Conservation (phyloP, 2,888 invertebrate species). For the Sminthurinus aureus region DNA sequence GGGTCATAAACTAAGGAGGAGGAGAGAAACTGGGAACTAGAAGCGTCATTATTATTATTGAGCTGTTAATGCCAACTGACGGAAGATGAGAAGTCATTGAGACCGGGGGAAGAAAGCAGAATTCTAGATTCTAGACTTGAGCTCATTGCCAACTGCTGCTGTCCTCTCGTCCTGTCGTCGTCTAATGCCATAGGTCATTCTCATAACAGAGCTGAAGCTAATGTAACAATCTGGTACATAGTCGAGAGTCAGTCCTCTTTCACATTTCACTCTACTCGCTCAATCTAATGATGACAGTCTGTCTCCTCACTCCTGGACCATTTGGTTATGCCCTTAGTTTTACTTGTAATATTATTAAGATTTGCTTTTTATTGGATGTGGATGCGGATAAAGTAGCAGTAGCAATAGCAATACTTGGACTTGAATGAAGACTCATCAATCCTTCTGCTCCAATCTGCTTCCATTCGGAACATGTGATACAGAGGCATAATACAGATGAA, state of each 20-base stretch:
- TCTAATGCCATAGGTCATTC: conserved; percentile 44
- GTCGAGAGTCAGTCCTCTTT: conserved; percentile 39
- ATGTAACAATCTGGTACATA: not conserved
- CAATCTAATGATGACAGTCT: conserved; percentile 28
- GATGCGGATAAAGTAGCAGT: not conserved
- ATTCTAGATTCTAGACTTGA: not conserved
- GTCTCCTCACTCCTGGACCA: conserved; percentile 1
- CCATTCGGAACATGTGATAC: not conserved
- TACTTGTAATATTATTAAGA: conserved; percentile 15
- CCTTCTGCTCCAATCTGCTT: too few relatives aligned
- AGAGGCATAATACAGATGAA: not conserved
- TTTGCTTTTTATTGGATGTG: not conserved
- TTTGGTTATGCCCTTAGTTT: not conserved
- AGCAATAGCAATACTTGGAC: too few relatives aligned
- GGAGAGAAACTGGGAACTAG: not conserved
- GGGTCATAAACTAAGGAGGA: conserved; percentile 6
- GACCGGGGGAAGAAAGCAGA: not conserved
- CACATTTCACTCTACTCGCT: not conserved
- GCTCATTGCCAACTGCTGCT: not conserved
- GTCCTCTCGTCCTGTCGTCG: not conserved
- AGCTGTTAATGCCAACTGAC: conserved; percentile 49
- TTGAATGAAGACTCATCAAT: too few relatives aligned
- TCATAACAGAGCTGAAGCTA: conserved; percentile 36
- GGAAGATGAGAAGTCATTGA: conserved; percentile 36
- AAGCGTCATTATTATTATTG: conserved; percentile 45